Percentiles rank a stretch among this genome's conserved stretches.
phyloP scores from a whole-genome alignment of 2,797 vertebrate genomes.

The Artibeus jamaicensis region DNA sequence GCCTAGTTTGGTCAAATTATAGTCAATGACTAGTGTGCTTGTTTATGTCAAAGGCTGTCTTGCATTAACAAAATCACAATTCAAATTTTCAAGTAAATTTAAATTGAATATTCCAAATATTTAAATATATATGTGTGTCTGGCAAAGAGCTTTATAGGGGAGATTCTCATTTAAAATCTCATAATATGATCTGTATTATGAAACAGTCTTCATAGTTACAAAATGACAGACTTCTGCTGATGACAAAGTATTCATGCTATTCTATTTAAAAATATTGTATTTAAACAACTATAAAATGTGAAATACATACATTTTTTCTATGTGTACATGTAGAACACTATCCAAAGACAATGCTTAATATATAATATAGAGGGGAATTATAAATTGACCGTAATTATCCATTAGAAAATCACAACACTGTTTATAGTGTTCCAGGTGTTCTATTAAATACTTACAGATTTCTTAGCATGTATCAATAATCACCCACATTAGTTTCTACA shows the following conservation, averaged over 20 bases:
- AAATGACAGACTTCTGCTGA: background rate
- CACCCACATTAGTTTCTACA: background rate
- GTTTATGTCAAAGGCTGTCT: conserved; percentile 18
- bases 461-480: background rate
- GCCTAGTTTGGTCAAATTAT: conserved; percentile 20
- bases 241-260: background rate
- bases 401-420: background rate
- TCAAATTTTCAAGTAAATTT: conserved; percentile 46
- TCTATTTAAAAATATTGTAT: background rate
- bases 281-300: conserved; percentile 18
- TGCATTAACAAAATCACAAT: conserved; percentile 29
- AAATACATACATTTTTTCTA: background rate
- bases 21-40: background rate
- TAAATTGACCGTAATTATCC: background rate
- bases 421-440: background rate
- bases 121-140: background rate
- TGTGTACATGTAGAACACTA: background rate
- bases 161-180: background rate
- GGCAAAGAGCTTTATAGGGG: background rate
- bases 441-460: background rate
- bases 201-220: conserved; percentile 42
- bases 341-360: background rate
- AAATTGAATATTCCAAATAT: conserved; percentile 3
- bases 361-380: background rate
- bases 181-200: background rate